These are phyloP conservation scores for Hydrozoanthus gracilis DNA, from an alignment of 92 coral and sea anemone genomes.

Conservation along the genomic window DNA sequence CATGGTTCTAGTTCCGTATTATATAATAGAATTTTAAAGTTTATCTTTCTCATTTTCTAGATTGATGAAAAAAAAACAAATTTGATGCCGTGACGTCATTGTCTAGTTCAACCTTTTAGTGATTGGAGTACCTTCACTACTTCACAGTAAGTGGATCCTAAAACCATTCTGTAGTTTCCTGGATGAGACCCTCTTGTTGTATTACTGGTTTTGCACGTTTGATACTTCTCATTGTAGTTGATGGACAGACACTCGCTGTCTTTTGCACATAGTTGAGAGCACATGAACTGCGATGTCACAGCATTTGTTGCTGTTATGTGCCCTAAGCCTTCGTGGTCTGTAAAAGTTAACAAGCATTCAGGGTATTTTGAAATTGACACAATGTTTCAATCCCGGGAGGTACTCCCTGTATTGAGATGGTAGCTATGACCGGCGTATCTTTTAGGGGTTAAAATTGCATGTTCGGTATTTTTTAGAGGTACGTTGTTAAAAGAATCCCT, in stretches of 20 bases:
- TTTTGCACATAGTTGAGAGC: conserved; percentile 1
- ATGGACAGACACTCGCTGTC: not conserved
- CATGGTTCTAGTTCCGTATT: too few species aligned
- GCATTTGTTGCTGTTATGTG: not conserved
- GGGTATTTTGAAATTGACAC: too few species aligned
- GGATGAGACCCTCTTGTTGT: not conserved
- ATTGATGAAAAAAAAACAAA: not conserved
- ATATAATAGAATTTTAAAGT: not conserved
- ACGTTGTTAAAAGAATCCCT: too few species aligned
- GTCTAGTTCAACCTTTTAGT: not conserved
- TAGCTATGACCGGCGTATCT: too few species aligned
- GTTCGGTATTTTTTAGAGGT: too few species aligned
- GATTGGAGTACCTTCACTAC: not conserved
- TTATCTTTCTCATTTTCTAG: not conserved
- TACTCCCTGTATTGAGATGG: too few species aligned
- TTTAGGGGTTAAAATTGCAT: too few species aligned
- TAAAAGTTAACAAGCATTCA: not conserved
- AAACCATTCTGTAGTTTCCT: not conserved
- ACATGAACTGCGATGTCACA: not conserved
- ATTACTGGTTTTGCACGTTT: not conserved
- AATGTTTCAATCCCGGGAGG: too few species aligned
- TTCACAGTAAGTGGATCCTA: conserved; percentile 16
- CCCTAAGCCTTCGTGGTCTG: conserved; percentile 6
- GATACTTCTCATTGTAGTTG: not conserved
- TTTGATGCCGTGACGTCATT: not conserved